These are phyloP conservation scores for Peromyscus nudipes DNA, from an alignment of 2,797 vertebrate species.

Conservation along the genomic window DNA sequence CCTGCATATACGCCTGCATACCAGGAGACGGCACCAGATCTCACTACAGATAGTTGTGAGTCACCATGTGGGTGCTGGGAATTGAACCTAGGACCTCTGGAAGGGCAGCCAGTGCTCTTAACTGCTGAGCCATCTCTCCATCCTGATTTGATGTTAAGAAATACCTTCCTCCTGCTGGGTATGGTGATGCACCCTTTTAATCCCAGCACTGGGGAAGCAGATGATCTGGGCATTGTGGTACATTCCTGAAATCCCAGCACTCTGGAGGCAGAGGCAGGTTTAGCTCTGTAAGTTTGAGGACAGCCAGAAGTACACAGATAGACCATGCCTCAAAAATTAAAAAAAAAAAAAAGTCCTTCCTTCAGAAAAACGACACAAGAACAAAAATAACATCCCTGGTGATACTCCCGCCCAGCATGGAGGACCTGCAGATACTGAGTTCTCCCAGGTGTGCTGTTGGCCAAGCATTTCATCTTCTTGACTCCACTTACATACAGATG, in stretches of 20 bases:
- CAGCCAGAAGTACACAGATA: neutral
- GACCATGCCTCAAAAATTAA: neutral
- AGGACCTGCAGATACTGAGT: neutral
- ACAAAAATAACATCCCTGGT: neutral
- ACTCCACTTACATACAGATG: neutral
- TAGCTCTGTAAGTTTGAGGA: neutral
- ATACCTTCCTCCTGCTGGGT: neutral
- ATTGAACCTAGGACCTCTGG: neutral
- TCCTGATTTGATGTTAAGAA: constrained; percentile 18
- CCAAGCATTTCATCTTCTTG: neutral
- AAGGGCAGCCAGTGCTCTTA: neutral
- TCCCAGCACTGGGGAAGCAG: neutral
- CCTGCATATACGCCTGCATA: neutral
- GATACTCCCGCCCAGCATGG: neutral
- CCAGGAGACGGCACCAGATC: neutral
- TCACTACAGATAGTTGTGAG: neutral
- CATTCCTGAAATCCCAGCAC: neutral
- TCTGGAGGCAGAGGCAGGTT: neutral
- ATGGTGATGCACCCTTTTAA: neutral
- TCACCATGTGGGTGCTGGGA: neutral
- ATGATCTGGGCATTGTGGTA: neutral
- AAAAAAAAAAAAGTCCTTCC: neutral
- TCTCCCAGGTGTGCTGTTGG: constrained; percentile 18
- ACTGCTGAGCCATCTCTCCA: neutral
- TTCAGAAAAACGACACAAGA: neutral